phyloP scores from a whole-genome alignment of 2,888 invertebrate genomes.

The Morpho deidamia region DNA sequence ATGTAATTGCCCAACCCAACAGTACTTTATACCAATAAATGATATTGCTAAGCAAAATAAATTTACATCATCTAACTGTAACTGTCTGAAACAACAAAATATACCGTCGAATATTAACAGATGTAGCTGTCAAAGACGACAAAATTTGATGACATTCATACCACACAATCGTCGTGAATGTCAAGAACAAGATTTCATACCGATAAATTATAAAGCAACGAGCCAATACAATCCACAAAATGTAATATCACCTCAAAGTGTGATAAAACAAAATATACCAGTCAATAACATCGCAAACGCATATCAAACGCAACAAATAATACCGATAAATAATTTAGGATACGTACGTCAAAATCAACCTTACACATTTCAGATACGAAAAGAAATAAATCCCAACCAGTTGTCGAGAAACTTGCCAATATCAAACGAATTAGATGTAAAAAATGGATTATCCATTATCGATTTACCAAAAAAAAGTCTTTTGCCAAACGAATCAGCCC shows the following conservation, averaged over 20 bases:
- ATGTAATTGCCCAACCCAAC: background rate
- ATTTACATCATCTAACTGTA: too few relatives aligned
- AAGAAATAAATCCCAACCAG: background rate
- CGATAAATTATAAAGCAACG: too few relatives aligned
- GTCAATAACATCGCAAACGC: too few relatives aligned
- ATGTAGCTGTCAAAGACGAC: background rate
- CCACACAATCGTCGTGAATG: too few relatives aligned
- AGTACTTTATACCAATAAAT: background rate
- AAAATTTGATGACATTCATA: background rate
- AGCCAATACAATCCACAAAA: too few relatives aligned
- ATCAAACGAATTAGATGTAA: background rate
- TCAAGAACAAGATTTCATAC: too few relatives aligned
- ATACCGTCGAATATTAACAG: background rate
- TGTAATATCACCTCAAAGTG: too few relatives aligned
- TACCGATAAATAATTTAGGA: too few relatives aligned
- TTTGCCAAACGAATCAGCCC: background rate
- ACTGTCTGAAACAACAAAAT: background rate
- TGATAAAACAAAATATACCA: too few relatives aligned
- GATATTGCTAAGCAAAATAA: too few relatives aligned
- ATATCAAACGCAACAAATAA: too few relatives aligned
- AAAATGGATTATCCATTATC: background rate
- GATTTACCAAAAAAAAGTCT: background rate
- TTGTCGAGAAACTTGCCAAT: background rate
- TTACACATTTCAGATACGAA: background rate
- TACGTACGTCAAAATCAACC: too few relatives aligned